phyloP scores from a whole-genome alignment of 2,888 invertebrate species.

The Acronicta alni region DNA sequence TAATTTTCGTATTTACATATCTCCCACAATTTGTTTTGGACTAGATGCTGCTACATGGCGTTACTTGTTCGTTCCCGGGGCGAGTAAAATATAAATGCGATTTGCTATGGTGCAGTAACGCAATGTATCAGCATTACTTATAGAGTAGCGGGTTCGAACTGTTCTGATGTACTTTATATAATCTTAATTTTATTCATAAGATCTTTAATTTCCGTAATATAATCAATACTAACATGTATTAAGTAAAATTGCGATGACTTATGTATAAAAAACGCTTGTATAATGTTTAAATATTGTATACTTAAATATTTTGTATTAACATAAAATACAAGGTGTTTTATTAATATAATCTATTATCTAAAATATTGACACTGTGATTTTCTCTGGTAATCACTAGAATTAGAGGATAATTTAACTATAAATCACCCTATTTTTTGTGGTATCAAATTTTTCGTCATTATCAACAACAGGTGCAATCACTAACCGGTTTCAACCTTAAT shows the following conservation, averaged over 20 bases:
- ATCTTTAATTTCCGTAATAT: background rate
- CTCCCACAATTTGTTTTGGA: constrained; percentile 42
- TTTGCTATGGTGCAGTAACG: constrained; percentile 4
- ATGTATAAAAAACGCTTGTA: no score
- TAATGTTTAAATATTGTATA: no score
- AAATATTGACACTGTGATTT: background rate
- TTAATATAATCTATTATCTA: background rate
- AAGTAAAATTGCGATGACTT: background rate
- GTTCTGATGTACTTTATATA: constrained; percentile 6
- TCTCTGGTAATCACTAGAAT: background rate
- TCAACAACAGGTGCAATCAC: background rate
- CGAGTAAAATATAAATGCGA: constrained; percentile 10
- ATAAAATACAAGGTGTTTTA: background rate
- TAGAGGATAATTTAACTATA: background rate
- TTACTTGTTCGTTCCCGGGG: constrained; percentile 22
- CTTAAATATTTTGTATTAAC: no score
- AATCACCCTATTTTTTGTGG: background rate
- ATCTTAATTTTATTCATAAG: background rate
- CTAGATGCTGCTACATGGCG: constrained; percentile 48
- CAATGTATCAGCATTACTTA: constrained; percentile 34
- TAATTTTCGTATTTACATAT: constrained; percentile 53
- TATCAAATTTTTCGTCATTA: background rate
- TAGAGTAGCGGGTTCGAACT: constrained; percentile 31
- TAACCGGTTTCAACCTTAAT: background rate
- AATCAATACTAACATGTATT: background rate